Evolutionary conservation across 1,140 invertebrate species (phyloP), one percentile per base, ranked within the genome.

Genomic region (Leptonema lineaticorne): DNA sequence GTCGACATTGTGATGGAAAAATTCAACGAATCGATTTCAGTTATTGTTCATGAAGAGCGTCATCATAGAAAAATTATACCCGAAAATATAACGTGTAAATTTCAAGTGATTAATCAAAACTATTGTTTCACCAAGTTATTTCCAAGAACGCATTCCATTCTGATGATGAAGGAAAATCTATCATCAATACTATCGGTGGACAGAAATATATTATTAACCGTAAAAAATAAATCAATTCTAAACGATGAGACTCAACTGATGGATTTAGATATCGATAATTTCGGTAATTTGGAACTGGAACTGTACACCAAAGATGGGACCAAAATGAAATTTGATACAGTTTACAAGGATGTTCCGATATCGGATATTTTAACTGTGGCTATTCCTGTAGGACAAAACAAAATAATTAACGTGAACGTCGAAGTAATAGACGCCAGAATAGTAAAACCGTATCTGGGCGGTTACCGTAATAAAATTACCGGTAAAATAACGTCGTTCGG

Each of bases 381-480:
- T 16, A 77, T 86, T 3, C 78, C 80, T 3, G 33, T 67, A n/a
- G 82, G 82, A 46, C 78, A 80, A 2, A 77, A 75, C 46, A 79
- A 74, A 0, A 58, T 79, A 1, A 81, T 81, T 69, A 78, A 83
- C 69, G 76, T 87, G n/a, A 84, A 85, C 53, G 83, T 86, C 4
- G 83, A 85, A 81, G 78, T 88, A 65, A 82, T 85, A 67, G 82
- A 84, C 67, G 74, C 79, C 63, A 77, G 73, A 16, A 85, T 88
- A 24, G 74, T 77, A 26, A 89, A 89, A 73, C 86, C 87, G 1
- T 86, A 81, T 77, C 76, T 89, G 24, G 88, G 88, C 28, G 87
- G 87, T 37, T 90, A 86, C 77, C 79, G 76, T 68, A 80, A 89
- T 74, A 80, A 78, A 69, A 71, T 82, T 46, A 88, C 84, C 20